Conservation (phyloP, 2,888 invertebrate species). For the Cremastobaeus sp. region DNA sequence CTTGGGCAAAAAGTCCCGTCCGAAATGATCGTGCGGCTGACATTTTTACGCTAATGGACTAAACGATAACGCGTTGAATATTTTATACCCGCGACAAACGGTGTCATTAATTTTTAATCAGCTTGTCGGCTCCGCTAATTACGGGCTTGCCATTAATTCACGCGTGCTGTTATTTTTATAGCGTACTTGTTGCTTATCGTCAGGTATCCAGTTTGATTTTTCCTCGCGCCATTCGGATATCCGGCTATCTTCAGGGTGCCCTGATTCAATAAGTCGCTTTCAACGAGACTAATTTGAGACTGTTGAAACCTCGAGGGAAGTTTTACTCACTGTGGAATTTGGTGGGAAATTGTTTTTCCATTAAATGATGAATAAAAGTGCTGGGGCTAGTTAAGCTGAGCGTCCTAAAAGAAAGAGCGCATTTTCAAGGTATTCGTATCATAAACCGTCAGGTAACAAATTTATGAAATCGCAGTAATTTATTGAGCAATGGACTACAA, state of each 20-base stretch:
- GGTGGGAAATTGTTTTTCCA: too few relatives aligned
- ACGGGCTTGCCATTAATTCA: background rate
- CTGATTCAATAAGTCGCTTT: too few relatives aligned
- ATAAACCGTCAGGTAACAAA: too few relatives aligned
- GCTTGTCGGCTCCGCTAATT: background rate
- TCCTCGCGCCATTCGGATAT: background rate
- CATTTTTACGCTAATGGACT: slow-evolving; percentile 22
- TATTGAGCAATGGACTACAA: too few relatives aligned
- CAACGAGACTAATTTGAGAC: too few relatives aligned
- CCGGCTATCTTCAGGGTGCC: background rate
- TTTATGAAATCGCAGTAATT: too few relatives aligned
- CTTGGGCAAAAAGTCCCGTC: slow-evolving; percentile 9
- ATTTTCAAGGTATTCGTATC: too few relatives aligned
- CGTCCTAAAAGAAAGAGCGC: too few relatives aligned
- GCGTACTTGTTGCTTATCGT: slow-evolving; percentile 9
- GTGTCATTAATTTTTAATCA: slow-evolving; percentile 12
- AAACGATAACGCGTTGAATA: slow-evolving; percentile 18
- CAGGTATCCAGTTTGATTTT: background rate
- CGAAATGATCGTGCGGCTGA: slow-evolving; percentile 9
- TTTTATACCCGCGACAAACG: slow-evolving; percentile 2
- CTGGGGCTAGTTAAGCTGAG: too few relatives aligned
- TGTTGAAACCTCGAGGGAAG: too few relatives aligned
- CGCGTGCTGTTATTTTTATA: background rate
- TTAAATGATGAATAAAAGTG: too few relatives aligned
- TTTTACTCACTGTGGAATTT: too few relatives aligned